A percentile compares a stretch with the other conserved stretches of the same genome.
Evolutionary conservation across 2,113 vertebrate genomes (phyloP).

Genomic region (Anhinga anhinga): DNA sequence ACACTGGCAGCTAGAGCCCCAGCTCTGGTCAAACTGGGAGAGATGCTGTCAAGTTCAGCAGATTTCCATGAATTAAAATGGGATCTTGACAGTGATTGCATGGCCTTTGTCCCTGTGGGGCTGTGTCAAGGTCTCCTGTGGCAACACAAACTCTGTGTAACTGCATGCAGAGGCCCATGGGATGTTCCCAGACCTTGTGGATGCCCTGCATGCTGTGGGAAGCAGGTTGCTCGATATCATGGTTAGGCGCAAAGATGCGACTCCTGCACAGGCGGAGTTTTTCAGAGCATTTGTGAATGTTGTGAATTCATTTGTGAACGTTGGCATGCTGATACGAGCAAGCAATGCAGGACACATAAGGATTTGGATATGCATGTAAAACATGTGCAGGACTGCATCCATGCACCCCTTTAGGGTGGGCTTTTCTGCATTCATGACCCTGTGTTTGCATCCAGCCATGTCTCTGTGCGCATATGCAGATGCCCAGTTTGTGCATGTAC

Average conservation of each 20-base stretch:
- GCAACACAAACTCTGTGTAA: neutral
- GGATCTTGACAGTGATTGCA: neutral
- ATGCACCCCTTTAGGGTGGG: too few relatives aligned
- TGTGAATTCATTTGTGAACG: neutral
- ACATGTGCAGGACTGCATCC: neutral
- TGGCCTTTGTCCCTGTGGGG: neutral
- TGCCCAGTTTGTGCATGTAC: neutral
- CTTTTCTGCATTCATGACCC: neutral
- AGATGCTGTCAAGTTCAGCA: neutral
- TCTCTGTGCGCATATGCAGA: rapidly evolving
- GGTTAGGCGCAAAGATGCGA: rapidly evolving
- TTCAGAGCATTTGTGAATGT: neutral
- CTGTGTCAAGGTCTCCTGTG: neutral
- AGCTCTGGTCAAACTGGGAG: rapidly evolving
- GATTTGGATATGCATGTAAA: neutral
- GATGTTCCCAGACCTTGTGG: neutral
- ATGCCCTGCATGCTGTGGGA: neutral
- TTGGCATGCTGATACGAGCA: neutral
- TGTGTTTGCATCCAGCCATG: rapidly evolving
- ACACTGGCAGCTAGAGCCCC: neutral
- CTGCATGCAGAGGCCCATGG: neutral
- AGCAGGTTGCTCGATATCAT: neutral
- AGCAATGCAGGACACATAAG: neutral
- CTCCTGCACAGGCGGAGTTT: neutral
- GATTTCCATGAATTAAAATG: neutral